Evolutionary conservation across 2,888 invertebrate species (phyloP).

Genomic region (Bimastos eiseni): DNA sequence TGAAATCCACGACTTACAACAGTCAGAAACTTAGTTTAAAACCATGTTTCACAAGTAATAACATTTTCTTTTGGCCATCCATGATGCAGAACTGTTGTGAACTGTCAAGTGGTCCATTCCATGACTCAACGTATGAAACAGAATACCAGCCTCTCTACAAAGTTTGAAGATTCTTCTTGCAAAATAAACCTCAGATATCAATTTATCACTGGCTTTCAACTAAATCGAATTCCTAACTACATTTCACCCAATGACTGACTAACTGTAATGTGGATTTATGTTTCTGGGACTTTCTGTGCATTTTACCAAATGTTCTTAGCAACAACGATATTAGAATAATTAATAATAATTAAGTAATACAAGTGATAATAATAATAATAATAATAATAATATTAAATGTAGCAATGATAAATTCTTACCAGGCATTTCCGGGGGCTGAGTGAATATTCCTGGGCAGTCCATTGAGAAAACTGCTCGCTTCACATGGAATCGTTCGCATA

Average conservation of each 20-base stretch:
- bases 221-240: too few species aligned
- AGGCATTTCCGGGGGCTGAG: neutral
- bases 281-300: too few species aligned
- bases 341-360: neutral
- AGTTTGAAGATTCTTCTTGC: too few species aligned
- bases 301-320: neutral
- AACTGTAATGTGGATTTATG: too few species aligned
- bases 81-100: neutral
- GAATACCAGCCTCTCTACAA: neutral
- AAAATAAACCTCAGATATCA: too few species aligned
- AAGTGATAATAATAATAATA: neutral
- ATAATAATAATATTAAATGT: neutral
- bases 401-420: neutral
- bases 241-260: too few species aligned
- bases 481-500: neutral
- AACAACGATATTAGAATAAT: neutral
- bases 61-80: neutral
- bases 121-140: neutral
- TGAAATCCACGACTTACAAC: too few species aligned
- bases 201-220: too few species aligned
- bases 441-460: conserved; percentile 18
- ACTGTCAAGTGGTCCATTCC: neutral
- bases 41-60: neutral
- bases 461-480: conserved; percentile 8
- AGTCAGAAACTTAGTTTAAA: neutral